Conservation (phyloP, 2,797 vertebrate species). For the Martes flavigula region DNA sequence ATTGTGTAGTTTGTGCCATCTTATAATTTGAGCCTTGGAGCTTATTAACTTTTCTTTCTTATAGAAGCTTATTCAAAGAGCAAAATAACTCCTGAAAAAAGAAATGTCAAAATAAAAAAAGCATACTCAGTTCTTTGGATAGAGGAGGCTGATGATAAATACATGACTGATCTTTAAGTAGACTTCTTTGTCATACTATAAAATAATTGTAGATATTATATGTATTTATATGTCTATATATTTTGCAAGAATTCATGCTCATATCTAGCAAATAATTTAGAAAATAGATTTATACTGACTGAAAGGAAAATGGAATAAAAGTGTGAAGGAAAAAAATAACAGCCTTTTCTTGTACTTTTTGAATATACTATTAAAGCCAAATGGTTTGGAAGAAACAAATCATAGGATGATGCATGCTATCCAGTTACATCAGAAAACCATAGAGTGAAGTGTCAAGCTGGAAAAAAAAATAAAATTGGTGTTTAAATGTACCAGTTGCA, state of each 20-base stretch:
- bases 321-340: not conserved
- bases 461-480: not conserved
- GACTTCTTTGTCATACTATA: not conserved
- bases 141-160: not conserved
- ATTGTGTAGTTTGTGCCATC: slow-evolving; percentile 25
- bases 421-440: slow-evolving; percentile 36
- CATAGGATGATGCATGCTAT: not conserved
- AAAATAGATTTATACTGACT: not conserved
- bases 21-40: slow-evolving; percentile 44
- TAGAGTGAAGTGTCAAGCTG: slow-evolving; percentile 25
- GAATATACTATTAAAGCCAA: slow-evolving; percentile 40
- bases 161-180: not conserved
- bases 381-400: slow-evolving; percentile 65
- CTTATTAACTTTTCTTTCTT: slow-evolving; percentile 52
- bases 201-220: not conserved
- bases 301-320: slow-evolving; percentile 48
- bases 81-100: slow-evolving; percentile 30
- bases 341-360: not conserved
- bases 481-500: not conserved
- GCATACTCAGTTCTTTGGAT: not conserved
- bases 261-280: not conserved
- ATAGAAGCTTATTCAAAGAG: not conserved
- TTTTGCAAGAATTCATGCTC: not conserved
- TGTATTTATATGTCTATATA: not conserved
- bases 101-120: not conserved